Evolutionary conservation across 1,140 invertebrate species (phyloP).

Genomic region (Atta cephalotes): DNA sequence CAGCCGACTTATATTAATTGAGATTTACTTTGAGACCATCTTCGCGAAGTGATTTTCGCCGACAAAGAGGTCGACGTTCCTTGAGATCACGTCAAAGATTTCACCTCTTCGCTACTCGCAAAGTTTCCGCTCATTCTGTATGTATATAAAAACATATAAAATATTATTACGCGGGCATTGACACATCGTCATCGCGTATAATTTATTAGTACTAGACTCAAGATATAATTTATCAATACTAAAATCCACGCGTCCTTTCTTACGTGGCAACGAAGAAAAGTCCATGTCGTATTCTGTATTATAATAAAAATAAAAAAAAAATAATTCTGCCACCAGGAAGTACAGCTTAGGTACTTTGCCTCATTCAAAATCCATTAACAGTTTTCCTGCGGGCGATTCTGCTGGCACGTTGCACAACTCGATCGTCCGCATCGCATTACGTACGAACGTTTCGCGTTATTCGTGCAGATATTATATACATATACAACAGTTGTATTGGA

Average conservation of each 20-base stretch:
- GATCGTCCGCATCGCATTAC: conserved; percentile 9
- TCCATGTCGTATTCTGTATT: neutral
- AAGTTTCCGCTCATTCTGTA: neutral
- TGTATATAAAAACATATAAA: neutral
- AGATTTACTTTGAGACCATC: neutral
- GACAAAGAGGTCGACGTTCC: neutral
- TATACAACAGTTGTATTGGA: neutral
- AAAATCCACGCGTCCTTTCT: neutral
- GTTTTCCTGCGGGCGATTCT: conserved; percentile 73
- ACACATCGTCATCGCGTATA: neutral
- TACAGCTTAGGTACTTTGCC: neutral
- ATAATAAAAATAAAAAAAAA: neutral
- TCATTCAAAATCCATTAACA: conserved; percentile 24
- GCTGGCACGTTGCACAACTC: conserved; percentile 71
- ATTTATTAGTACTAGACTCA: neutral
- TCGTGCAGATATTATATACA: neutral
- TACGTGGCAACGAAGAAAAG: neutral
- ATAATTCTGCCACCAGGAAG: conserved; percentile 63
- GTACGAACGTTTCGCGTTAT: conserved; percentile 13
- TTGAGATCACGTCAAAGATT: neutral
- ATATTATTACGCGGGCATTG: neutral
- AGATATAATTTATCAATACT: neutral
- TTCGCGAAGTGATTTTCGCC: neutral
- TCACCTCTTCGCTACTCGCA: neutral
- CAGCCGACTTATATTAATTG: conserved; percentile 13